Percentiles rank a stretch among this genome's conserved stretches.
These are phyloP conservation scores for Nematostella vectensis DNA, from an alignment of 92 coral and sea anemone species.

Conservation along the genomic window DNA sequence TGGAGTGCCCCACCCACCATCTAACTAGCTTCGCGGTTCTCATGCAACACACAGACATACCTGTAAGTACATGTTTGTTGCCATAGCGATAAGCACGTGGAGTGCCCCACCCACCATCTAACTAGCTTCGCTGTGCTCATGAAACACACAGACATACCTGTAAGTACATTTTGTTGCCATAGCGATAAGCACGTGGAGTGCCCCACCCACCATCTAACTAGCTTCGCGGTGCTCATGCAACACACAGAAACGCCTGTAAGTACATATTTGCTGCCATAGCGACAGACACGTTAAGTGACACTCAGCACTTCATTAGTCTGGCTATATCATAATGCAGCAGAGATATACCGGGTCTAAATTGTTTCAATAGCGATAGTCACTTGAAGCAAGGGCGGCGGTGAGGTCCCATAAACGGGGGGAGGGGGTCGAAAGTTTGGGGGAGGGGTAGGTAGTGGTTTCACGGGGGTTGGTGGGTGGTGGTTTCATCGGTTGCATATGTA, in stretches of 20 bases:
- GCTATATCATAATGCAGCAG: slow-evolving; percentile 43
- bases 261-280: neutral
- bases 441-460: neutral
- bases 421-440: too few relatives aligned
- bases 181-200: slow-evolving; percentile 18
- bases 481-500: too few relatives aligned
- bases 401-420: too few relatives aligned
- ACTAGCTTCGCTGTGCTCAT: slow-evolving; percentile 65
- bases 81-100: slow-evolving; percentile 1
- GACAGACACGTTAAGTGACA: slow-evolving; percentile 21
- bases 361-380: neutral
- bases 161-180: neutral
- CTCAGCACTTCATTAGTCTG: slow-evolving; percentile 57
- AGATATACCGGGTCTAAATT: neutral
- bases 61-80: slow-evolving; percentile 14
- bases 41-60: slow-evolving; percentile 25
- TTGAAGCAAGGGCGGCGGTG: neutral
- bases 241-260: slow-evolving; percentile 21
- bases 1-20: slow-evolving; percentile 44
- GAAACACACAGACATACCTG: slow-evolving; percentile 25
- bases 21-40: slow-evolving; percentile 67
- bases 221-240: slow-evolving; percentile 60
- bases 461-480: too few relatives aligned
- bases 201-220: slow-evolving; percentile 47
- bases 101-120: slow-evolving; percentile 47